Percentiles rank a stretch among this genome's conserved stretches.
These are phyloP conservation scores for Meteorus sp. DNA, from an alignment of 1,140 invertebrate genomes.

Conservation along the genomic window DNA sequence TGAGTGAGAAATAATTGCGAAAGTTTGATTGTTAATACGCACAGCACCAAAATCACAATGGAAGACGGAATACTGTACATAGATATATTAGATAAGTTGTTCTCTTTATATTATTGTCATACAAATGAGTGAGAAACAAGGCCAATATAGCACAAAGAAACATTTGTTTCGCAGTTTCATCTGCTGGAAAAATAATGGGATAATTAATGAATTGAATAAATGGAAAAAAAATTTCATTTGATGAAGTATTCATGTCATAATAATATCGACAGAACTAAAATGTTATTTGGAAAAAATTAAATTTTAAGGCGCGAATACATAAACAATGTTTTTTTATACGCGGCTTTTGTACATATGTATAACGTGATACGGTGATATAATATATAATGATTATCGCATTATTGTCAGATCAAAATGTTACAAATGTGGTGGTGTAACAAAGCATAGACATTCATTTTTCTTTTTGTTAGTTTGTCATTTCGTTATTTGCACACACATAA, in stretches of 20 bases:
- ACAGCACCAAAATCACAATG: background rate
- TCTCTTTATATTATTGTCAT: too few relatives aligned
- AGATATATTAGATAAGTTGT: constrained; percentile 8
- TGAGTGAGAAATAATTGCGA: background rate
- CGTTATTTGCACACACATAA: too few relatives aligned
- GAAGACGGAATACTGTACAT: constrained; percentile 14
- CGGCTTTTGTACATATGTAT: constrained; percentile 29
- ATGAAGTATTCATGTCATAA: background rate
- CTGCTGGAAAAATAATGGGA: too few relatives aligned
- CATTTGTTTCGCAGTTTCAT: too few relatives aligned
- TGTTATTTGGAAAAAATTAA: background rate
- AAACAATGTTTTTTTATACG: constrained; percentile 13
- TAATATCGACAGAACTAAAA: background rate
- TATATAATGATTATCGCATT: too few relatives aligned
- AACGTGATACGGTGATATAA: constrained; percentile 21
- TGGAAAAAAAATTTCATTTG: background rate
- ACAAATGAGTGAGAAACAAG: background rate
- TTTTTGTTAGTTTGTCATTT: too few relatives aligned
- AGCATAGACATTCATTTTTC: too few relatives aligned
- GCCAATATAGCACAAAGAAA: too few relatives aligned
- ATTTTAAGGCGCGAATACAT: constrained; percentile 13
- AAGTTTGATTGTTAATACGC: background rate
- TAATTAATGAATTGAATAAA: constrained; percentile 2
- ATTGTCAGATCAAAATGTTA: too few relatives aligned
- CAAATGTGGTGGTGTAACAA: too few relatives aligned